These are phyloP conservation scores for Peromyscus leucopus DNA, from an alignment of 2,113 vertebrate genomes.

Conservation along the genomic window DNA sequence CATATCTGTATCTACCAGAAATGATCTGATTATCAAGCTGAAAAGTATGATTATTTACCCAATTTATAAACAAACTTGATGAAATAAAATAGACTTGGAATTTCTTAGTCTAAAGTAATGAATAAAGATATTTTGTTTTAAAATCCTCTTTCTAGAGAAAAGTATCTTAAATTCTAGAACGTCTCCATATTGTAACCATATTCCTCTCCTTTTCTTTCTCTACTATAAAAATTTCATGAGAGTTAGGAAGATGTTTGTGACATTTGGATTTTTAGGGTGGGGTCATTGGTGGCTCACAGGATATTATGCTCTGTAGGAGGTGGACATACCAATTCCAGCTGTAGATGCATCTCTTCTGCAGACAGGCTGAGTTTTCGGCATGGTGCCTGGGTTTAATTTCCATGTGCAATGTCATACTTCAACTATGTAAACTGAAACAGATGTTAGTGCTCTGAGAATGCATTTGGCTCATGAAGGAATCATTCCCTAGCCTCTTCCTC, in stretches of 20 bases:
- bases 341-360: constrained; percentile 37
- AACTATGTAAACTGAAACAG: constrained; percentile 76
- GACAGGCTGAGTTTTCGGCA: constrained; percentile 54
- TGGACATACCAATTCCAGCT: constrained; percentile 51
- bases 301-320: constrained; percentile 20
- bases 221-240: neutral
- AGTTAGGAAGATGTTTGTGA: constrained; percentile 23
- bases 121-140: neutral
- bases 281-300: neutral
- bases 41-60: constrained; percentile 14
- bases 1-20: neutral
- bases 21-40: neutral
- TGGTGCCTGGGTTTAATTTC: constrained; percentile 69
- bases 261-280: constrained; percentile 38
- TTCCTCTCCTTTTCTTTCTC: neutral
- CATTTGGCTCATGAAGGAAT: constrained; percentile 46
- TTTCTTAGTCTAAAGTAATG: constrained; percentile 24
- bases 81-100: neutral
- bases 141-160: constrained; percentile 37
- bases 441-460: constrained; percentile 64
- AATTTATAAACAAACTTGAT: neutral
- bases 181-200: neutral
- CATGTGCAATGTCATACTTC: constrained; percentile 76
- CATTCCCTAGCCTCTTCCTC: constrained; percentile 34
- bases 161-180: neutral